Evolutionary conservation across 2,113 vertebrate genomes (phyloP).

Genomic region (Noctilio leporinus): DNA sequence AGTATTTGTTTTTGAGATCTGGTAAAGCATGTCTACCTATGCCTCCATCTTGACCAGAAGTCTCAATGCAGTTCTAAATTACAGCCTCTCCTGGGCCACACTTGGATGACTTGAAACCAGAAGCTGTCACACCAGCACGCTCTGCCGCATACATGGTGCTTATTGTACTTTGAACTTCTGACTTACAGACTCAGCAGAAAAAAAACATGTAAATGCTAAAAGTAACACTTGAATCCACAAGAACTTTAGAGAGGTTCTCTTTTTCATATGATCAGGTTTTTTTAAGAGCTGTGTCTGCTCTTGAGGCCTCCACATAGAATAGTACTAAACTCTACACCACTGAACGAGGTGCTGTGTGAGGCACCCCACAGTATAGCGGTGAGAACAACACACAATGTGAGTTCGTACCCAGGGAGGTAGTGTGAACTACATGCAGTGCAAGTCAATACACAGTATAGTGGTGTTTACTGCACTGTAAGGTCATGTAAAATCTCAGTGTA

Average conservation of each 20-base stretch:
- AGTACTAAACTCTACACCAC: not conserved
- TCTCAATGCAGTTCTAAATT: not conserved
- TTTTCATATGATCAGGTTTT: not conserved
- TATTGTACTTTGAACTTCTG: not conserved
- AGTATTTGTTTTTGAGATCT: too few relatives aligned
- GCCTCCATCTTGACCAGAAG: too few relatives aligned
- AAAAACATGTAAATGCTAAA: not conserved
- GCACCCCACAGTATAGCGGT: not conserved
- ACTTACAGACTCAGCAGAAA: not conserved
- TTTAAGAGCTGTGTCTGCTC: not conserved
- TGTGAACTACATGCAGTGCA: not conserved
- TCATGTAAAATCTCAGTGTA: too few relatives aligned
- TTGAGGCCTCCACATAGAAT: not conserved
- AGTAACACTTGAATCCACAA: not conserved
- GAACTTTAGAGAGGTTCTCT: not conserved
- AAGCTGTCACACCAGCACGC: not conserved
- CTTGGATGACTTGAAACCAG: not conserved
- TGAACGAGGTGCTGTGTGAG: not conserved
- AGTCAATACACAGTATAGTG: not conserved
- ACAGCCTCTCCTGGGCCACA: not conserved
- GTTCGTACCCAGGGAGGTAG: not conserved
- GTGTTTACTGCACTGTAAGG: not conserved
- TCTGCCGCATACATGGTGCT: not conserved
- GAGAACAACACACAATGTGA: not conserved
- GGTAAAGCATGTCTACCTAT: too few relatives aligned